phyloP scores from a whole-genome alignment of 2,113 vertebrate species.

The Sinocyclocheilus anshuiensis region DNA sequence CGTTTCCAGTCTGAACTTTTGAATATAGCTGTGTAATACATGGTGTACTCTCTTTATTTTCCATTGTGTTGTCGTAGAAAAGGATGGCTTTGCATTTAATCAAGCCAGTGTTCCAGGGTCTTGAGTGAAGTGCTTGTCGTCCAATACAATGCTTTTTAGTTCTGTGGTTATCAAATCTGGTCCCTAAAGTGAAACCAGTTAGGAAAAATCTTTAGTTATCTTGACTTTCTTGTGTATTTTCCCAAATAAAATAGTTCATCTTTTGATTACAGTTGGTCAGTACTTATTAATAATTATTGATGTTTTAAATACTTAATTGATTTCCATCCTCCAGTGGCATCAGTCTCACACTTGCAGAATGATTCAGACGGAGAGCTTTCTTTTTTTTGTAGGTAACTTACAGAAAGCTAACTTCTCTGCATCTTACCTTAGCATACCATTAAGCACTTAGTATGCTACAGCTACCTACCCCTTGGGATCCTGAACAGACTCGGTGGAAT shows the following conservation, averaged over 20 bases:
- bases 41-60: conserved; percentile 32
- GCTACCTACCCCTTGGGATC: background rate
- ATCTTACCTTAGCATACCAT: background rate
- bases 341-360: background rate
- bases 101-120: conserved; percentile 18
- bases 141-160: background rate
- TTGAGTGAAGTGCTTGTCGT: conserved; percentile 32
- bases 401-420: background rate
- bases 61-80: conserved; percentile 1
- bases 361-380: too few relatives aligned
- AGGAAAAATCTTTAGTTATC: background rate
- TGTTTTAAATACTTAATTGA: background rate
- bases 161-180: background rate
- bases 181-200: background rate
- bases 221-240: background rate
- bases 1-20: background rate
- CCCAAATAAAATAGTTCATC: background rate
- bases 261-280: conserved; percentile 4
- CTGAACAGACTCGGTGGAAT: background rate
- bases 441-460: background rate
- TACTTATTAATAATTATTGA: background rate
- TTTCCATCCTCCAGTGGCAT: background rate
- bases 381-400: background rate
- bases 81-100: conserved; percentile 4
- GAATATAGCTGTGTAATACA: background rate